Percentiles rank a stretch among this genome's conserved stretches.
These are phyloP conservation scores for Leucania comma DNA, from an alignment of 2,888 invertebrate genomes.

Conservation along the genomic window DNA sequence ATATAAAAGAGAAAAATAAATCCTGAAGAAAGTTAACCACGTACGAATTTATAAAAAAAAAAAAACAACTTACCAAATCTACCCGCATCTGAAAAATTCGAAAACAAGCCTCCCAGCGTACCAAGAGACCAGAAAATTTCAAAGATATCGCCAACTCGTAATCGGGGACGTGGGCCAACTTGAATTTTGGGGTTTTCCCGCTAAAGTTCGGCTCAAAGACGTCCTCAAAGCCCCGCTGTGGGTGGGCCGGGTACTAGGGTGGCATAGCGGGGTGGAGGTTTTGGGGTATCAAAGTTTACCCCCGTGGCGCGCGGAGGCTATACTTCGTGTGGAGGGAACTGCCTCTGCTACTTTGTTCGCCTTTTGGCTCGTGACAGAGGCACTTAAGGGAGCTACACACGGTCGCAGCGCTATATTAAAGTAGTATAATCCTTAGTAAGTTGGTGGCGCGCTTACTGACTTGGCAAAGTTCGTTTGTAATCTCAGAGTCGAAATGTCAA, in stretches of 20 bases:
- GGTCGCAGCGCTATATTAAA: slow-evolving; percentile 80
- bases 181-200: slow-evolving; percentile 89
- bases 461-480: slow-evolving; percentile 64
- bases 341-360: slow-evolving; percentile 87
- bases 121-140: slow-evolving; percentile 87
- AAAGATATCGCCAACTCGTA: slow-evolving; percentile 88
- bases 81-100: slow-evolving; percentile 54
- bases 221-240: slow-evolving; percentile 88
- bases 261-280: slow-evolving; percentile 79
- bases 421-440: slow-evolving; percentile 78
- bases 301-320: slow-evolving; percentile 82
- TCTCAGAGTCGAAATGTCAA: slow-evolving; percentile 63
- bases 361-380: slow-evolving; percentile 89
- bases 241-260: slow-evolving; percentile 86
- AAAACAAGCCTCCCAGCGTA: slow-evolving; percentile 59
- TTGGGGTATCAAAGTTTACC: slow-evolving; percentile 89
- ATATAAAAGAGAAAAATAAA: background rate
- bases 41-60: slow-evolving; percentile 34
- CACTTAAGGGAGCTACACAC: slow-evolving; percentile 89
- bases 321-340: slow-evolving; percentile 81
- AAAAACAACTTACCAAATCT: slow-evolving; percentile 38
- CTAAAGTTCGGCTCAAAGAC: slow-evolving; percentile 89
- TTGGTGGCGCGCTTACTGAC: slow-evolving; percentile 68
- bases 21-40: slow-evolving; percentile 19
- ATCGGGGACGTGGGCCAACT: slow-evolving; percentile 86